A percentile compares a stretch with the other conserved stretches of the same genome.
Evolutionary conservation across 2,113 vertebrate species (phyloP).

Genomic region (Tachuris rubrigastra): DNA sequence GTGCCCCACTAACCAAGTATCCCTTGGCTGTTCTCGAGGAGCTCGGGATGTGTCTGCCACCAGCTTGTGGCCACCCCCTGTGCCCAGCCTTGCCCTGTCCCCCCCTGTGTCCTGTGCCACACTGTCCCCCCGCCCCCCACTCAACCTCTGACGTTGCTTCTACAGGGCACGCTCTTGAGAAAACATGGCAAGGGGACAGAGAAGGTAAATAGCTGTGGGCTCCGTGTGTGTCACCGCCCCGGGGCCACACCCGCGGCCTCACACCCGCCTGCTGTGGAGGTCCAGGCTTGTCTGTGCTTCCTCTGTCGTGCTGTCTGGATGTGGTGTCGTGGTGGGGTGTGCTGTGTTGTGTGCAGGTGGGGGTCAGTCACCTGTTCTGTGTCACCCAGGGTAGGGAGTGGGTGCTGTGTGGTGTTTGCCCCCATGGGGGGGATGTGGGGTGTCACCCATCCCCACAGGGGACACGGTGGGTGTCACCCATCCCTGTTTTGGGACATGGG

Average conservation of each 20-base stretch:
- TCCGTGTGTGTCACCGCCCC: slow-evolving; percentile 29
- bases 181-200: slow-evolving; percentile 85
- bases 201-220: slow-evolving; percentile 77
- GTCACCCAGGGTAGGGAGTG: rapidly evolving
- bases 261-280: background rate
- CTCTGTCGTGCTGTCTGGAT: slow-evolving; percentile 32
- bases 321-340: background rate
- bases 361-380: background rate
- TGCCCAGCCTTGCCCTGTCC: background rate
- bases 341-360: background rate
- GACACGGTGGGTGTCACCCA: no score
- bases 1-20: background rate
- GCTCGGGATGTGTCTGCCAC: background rate
- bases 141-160: slow-evolving; percentile 79
- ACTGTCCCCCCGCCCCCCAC: background rate
- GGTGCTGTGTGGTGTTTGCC: background rate
- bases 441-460: no score
- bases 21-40: background rate
- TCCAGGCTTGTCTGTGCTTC: slow-evolving; percentile 23
- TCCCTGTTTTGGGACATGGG: no score
- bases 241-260: background rate
- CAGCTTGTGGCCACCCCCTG: background rate
- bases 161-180: slow-evolving; percentile 85
- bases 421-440: background rate
- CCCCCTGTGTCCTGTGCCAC: background rate